Evolutionary conservation across 2,888 invertebrate genomes (phyloP).

Genomic region (Meiosimyza decipiens): DNA sequence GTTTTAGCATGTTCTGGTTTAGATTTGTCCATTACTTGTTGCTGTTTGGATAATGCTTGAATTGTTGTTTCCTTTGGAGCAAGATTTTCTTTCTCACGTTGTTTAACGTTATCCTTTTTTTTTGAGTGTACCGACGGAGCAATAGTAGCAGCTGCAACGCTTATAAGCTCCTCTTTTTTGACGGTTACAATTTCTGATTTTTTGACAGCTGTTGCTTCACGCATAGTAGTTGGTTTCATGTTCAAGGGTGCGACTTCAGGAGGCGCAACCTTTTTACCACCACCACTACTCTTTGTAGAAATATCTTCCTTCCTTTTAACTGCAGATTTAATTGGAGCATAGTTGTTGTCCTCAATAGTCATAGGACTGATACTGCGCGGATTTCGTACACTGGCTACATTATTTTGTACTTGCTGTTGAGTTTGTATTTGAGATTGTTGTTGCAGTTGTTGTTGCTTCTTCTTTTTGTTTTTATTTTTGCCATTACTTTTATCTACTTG

Average conservation of each 20-base stretch:
- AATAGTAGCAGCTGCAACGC: conserved; percentile 34
- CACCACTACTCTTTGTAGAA: too few species aligned
- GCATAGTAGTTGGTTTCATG: conserved; percentile 30
- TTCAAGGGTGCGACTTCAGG: background rate
- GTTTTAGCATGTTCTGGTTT: conserved; percentile 24
- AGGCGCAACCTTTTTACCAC: too few species aligned
- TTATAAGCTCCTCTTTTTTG: conserved; percentile 51
- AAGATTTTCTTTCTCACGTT: conserved; percentile 65
- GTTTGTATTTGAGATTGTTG: conserved; percentile 40
- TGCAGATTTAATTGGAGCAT: too few species aligned
- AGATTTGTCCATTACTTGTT: conserved; percentile 32
- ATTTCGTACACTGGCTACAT: too few species aligned
- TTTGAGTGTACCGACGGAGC: conserved; percentile 36
- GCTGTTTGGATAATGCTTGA: conserved; percentile 40
- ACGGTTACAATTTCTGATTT: conserved; percentile 29
- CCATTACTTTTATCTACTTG: conserved; percentile 46
- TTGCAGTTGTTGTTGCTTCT: conserved; percentile 45
- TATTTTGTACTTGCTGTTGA: conserved; percentile 35
- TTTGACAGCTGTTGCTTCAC: conserved; percentile 38
- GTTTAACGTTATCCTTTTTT: conserved; percentile 54
- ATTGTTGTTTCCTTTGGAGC: conserved; percentile 57
- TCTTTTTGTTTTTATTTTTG: conserved; percentile 53
- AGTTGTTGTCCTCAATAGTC: too few species aligned
- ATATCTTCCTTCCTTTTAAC: too few species aligned
- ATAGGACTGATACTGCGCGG: too few species aligned